phyloP scores from a whole-genome alignment of 2,797 vertebrate species.

The Gila robusta region DNA sequence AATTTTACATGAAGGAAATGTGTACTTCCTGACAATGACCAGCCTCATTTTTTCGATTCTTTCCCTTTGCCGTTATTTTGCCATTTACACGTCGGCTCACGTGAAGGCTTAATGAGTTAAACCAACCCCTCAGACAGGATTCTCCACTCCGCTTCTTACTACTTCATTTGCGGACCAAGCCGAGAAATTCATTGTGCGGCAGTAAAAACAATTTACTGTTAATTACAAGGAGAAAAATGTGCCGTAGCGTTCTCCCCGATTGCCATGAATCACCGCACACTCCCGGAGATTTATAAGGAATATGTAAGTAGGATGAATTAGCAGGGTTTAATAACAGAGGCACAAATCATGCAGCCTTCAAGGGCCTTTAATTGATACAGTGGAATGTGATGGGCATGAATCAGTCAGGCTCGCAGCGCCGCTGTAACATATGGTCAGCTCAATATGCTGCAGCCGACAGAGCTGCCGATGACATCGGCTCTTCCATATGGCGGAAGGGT shows the following conservation, averaged over 20 bases:
- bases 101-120: slow-evolving; percentile 88
- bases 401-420: slow-evolving; percentile 87
- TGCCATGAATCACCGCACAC: slow-evolving; percentile 92
- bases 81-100: slow-evolving; percentile 57
- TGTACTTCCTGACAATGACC: background rate
- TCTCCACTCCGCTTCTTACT: slow-evolving; percentile 75
- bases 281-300: slow-evolving; percentile 95
- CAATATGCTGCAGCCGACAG: slow-evolving; percentile 77
- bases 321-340: slow-evolving; percentile 96
- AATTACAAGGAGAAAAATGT: slow-evolving; percentile 99
- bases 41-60: slow-evolving; percentile 38
- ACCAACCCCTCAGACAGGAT: slow-evolving; percentile 85
- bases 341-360: slow-evolving; percentile 94
- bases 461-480: slow-evolving; percentile 53
- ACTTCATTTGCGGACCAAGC: slow-evolving; percentile 92
- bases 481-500: slow-evolving; percentile 56
- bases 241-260: slow-evolving; percentile 89
- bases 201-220: slow-evolving; percentile 99
- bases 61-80: slow-evolving; percentile 75
- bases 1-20: slow-evolving; percentile 1
- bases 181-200: slow-evolving; percentile 92
- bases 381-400: slow-evolving; percentile 93
- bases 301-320: slow-evolving; percentile 97
- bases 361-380: slow-evolving; percentile 96
- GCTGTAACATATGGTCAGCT: slow-evolving; percentile 89